These are phyloP conservation scores for Dicaeum eximium DNA, from an alignment of 2,113 vertebrate genomes.

Conservation along the genomic window DNA sequence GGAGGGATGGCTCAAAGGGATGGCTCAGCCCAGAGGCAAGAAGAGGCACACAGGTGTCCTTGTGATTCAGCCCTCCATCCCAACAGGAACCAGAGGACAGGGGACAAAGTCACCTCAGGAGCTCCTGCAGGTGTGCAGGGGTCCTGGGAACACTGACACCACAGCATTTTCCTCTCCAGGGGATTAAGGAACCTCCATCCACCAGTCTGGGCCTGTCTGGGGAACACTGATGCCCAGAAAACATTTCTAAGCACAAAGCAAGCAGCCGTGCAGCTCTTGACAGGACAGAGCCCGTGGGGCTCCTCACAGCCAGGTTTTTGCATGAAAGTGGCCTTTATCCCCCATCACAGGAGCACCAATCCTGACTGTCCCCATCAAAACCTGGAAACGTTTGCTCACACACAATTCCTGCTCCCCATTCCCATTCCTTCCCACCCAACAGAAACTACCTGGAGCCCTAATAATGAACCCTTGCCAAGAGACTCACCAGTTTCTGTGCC, in stretches of 20 bases:
- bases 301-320: fast-evolving
- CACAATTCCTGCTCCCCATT: background rate
- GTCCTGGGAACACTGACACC: background rate
- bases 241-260: background rate
- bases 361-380: background rate
- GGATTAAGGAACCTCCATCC: background rate
- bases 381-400: background rate
- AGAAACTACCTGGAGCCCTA: background rate
- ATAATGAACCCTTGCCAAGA: no score
- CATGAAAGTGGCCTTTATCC: background rate
- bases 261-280: fast-evolving
- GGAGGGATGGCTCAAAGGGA: background rate
- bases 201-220: background rate
- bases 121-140: background rate
- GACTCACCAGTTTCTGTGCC: slow-evolving; percentile 88
- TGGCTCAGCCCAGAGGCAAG: background rate
- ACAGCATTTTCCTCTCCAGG: background rate
- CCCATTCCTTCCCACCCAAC: background rate
- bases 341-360: background rate
- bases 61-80: background rate
- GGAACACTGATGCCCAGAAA: background rate
- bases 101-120: background rate
- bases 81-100: background rate
- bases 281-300: background rate
- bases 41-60: background rate